Base-by-base conservation (phyloP, 2,797 vertebrate species). In the Cynodonichthys magdalenae region DNA sequence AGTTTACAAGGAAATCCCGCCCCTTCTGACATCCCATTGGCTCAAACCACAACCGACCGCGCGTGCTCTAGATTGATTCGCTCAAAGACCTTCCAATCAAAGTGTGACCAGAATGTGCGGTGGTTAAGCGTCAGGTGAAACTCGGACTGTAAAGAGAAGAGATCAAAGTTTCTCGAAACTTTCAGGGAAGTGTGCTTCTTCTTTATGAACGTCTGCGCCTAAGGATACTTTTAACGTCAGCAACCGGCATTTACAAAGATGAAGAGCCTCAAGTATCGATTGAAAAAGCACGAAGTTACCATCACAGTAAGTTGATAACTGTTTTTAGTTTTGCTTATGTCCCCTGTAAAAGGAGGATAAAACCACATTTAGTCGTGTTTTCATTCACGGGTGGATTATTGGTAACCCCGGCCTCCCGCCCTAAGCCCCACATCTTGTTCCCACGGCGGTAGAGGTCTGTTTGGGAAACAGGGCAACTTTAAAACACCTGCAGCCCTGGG, bases 251-350 rank as follows among this genome's bases (percentile, higher is more conserved):
- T 56, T 44, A 71, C 71, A 3, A 78, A 61, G 54, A 95, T 95
- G 94, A 95, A 95, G 92, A 95, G 94, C 81, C 84, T 95, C 19
- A 95, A 94, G 85, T 93, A 94, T 80, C 90, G 94, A n/a, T 63
- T 95, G 92, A 95, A 94, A 81, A 95, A 94, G 80, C 94, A 95
- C 68, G 94, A 95, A 93, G 90, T 95, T 11, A 94, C 89, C 59
- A 94, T 95, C 86, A 94, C 93, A 69, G 94, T 95, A 80, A 94
- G 94, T 94, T 69, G 20, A 71, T 60, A 39, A n/a, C 48, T 56
- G 48, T 70, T 4, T 50, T 63, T 6, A 17, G 47, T 77, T 70
- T 39, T 29, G 64, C 64, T 56, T 27, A 34, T 60, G 15, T 50
- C 0, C 36, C 17, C 2, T 18, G 0, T 55, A 10, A 55, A n/a